These are phyloP conservation scores for Sporophila hypoxantha DNA, from an alignment of 2,113 vertebrate species.

Conservation along the genomic window DNA sequence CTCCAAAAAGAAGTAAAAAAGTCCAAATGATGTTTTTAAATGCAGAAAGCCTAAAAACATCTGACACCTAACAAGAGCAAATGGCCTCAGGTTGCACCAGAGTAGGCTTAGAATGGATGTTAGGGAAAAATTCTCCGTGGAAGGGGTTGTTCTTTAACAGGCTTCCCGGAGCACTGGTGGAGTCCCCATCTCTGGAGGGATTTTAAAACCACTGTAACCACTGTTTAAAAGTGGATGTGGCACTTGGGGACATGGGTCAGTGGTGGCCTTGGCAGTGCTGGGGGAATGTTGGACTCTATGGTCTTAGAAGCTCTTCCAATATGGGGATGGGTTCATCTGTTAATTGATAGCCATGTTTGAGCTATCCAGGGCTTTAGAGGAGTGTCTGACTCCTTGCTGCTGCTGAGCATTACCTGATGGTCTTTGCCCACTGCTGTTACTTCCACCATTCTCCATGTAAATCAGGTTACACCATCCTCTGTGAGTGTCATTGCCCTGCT, in stretches of 20 bases:
- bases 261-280: neutral
- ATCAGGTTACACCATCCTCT: neutral
- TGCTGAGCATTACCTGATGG: neutral
- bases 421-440: neutral
- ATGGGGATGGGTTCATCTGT: neutral
- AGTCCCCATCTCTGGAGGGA: neutral
- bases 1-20: neutral
- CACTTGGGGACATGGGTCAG: neutral
- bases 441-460: neutral
- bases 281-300: accelerated
- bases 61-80: neutral
- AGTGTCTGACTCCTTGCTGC: neutral
- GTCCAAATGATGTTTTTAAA: neutral
- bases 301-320: neutral
- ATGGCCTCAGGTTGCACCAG: neutral
- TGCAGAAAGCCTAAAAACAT: neutral
- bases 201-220: accelerated
- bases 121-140: neutral
- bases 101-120: neutral
- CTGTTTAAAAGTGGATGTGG: neutral
- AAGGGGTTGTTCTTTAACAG: neutral
- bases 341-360: neutral
- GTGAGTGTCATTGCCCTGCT: neutral
- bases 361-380: neutral
- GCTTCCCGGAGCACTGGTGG: neutral